Base-by-base conservation (phyloP, 2,888 invertebrate species). In the Allygus modestus region DNA sequence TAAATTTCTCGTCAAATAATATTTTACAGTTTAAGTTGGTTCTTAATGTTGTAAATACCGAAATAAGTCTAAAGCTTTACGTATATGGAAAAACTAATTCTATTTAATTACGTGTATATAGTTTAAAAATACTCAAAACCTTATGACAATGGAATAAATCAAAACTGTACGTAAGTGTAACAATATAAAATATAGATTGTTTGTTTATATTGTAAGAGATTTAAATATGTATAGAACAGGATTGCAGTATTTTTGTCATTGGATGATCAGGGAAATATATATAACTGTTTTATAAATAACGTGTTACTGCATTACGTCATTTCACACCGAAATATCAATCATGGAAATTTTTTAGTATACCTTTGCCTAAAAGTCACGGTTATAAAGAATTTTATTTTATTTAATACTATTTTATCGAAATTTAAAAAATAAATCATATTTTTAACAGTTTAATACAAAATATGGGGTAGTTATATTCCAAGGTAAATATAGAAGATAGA, bases 251-350 rank as follows among this genome's bases (percentile, higher is more conserved):
- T 71, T 71, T 71, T 71, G 71, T 71, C 71, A 71, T 28, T 23
- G 71, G 41, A 71, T 41, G n/a, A 41, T 23, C 37, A 71, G 41
- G 37, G 41, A 71, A 71, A 71, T 71, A 71, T 71, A 71, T 71
- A 12, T 71, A n/a, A 41, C 71, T 71, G 71, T 71, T 71, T 71
- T 71, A 20, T 20, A 37, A 71, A 23, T 12, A 26, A 28, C 2
- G 7, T 61, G 23, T 26, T 61, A 23, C 20, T 61, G 5, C 37
- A 46, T 46, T 46, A 12, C 46, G 1, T 69, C 1, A 31, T 33
- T 33, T n/a, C 69, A 1, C 69, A n/a, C n/a, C n/a, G n/a, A n/a
- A n/a, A n/a, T n/a, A n/a, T n/a, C n/a, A n/a, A n/a, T n/a, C n/a
- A n/a, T n/a, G n/a, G n/a, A n/a, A n/a, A n/a, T n/a, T n/a, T n/a